Evolutionary conservation across 2,113 vertebrate genomes (phyloP).

Genomic region (Nyctibius bracteatus): DNA sequence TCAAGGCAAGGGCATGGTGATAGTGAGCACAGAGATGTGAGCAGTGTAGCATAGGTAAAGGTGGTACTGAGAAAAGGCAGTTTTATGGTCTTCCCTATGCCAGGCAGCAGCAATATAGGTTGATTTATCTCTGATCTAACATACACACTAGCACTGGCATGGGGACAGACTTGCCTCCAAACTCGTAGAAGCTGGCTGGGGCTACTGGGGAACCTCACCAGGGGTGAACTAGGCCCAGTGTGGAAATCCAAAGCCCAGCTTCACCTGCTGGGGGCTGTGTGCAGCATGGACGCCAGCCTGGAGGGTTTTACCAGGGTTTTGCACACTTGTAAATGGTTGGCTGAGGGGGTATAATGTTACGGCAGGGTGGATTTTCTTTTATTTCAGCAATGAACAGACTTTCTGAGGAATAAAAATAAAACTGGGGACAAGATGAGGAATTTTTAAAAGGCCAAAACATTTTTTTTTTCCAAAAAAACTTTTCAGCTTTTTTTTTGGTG

Average conservation of each 20-base stretch:
- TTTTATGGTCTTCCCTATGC: too few relatives aligned
- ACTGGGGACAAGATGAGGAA: background rate
- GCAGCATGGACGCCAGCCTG: background rate
- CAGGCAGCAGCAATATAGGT: background rate
- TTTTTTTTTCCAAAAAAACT: background rate
- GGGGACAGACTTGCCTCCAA: background rate
- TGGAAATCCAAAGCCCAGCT: background rate
- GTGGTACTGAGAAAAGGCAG: background rate
- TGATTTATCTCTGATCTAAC: background rate
- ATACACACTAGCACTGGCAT: rapidly evolving
- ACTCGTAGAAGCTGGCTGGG: background rate
- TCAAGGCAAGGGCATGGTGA: background rate
- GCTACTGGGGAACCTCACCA: background rate
- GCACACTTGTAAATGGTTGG: background rate
- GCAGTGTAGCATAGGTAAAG: background rate
- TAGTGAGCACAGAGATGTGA: rapidly evolving
- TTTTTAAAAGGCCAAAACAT: background rate
- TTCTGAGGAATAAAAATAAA: background rate
- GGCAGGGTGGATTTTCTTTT: background rate
- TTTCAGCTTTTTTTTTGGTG: background rate
- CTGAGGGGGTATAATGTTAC: background rate
- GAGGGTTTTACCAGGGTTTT: background rate
- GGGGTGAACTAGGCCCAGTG: background rate
- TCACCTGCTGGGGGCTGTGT: background rate
- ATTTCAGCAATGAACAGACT: background rate